Evolutionary conservation across 2,113 vertebrate genomes (phyloP), one percentile per base, ranked within the genome.

Genomic region (Triplophysa siluroides): DNA sequence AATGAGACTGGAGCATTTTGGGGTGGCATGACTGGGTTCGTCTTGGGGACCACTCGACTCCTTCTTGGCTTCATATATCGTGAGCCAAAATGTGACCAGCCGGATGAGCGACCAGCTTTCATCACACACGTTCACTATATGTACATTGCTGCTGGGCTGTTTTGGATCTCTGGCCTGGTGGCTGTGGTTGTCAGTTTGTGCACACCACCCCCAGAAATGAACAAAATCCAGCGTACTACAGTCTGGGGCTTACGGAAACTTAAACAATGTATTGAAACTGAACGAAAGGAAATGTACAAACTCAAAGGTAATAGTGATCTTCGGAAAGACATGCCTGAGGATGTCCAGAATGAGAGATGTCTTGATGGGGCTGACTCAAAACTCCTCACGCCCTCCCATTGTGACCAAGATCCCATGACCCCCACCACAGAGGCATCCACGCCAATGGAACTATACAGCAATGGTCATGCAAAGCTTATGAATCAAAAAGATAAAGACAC

Each of bases 1-100:
- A 99, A 98, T 21, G 98, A 99, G 83, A 96, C 88, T 38, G 98
- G 98, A 0, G 98, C 97, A 16, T 99, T 99, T 86, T 99, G 94
- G 85, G 96, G 96, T 0, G 97, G 96, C 76, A 94, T 99, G 94
- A 94, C 93, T 0, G 97, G 97, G 8, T 96, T 97, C n/a, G 68
- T 89, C 9, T 90, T 99, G 0, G 98, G 98, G 24, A 87, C 92
- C 19, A 3, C 89, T 26, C 94, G 98, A 5, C 89, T 99, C 70
- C 80, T 95, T 58, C 89, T 99, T 81, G 96, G 96, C 0, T 99
- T 99, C 83, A 72, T 95, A 78, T 99, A 97, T 89, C 95, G 95
- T 12, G 94, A 92, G 72, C 97, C 97, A 0, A 95, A 90, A 78
- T 99, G 98, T 78, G 90, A 98, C 90, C 94, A 95, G 83, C 95